Base-by-base conservation (phyloP, 2,113 vertebrate species). In the human region DNA sequence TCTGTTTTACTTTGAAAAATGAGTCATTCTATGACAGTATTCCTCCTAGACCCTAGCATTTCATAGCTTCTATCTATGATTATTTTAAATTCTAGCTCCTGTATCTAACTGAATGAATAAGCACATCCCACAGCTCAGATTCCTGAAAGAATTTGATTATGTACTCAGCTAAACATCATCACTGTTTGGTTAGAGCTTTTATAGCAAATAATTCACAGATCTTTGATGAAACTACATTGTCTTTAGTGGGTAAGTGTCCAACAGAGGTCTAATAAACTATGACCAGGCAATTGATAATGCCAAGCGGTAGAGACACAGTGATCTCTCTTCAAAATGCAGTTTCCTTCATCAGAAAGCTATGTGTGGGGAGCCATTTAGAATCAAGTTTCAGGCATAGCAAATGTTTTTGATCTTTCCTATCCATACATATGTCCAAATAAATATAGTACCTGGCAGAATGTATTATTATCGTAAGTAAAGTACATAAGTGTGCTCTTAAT, bases 61-160 rank as follows among this genome's bases (percentile, higher is more conserved):
- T 94, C 66, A 84, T 48, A 61, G 8, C 9, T 90, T 76, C 57
- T 85, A 1, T 76, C 50, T 68, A 0, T 17, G 17, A 32, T 48
- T 85, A 57, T 93, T 79, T 66, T 23, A 93, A 72, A 89, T 27
- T 40, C 11, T 50, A 85, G 18, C 43, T 94, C 14, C 50, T 79
- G 2, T 86, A 81, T 89, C 50, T 75, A 83, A n/a, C 2, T 61
- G 20, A 83, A 93, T 82, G 27, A 93, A 86, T 83, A 66, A 66
- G 20, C 68, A 8, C 9, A 85, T n/a, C 50, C 85, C 43, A 66
- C 23, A 61, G 38, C 38, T 91, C 30, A 81, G 64, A 93, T 76
- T 96, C 57, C 18, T 88, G 50, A 92, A 75, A 90, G 22, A 90
- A 94, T 87, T 84, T 84, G 48, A 70, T 95, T 61, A 35, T 43